These are phyloP conservation scores for Dendrocincla tyrannina DNA, from an alignment of 2,797 vertebrate genomes.

Conservation along the genomic window DNA sequence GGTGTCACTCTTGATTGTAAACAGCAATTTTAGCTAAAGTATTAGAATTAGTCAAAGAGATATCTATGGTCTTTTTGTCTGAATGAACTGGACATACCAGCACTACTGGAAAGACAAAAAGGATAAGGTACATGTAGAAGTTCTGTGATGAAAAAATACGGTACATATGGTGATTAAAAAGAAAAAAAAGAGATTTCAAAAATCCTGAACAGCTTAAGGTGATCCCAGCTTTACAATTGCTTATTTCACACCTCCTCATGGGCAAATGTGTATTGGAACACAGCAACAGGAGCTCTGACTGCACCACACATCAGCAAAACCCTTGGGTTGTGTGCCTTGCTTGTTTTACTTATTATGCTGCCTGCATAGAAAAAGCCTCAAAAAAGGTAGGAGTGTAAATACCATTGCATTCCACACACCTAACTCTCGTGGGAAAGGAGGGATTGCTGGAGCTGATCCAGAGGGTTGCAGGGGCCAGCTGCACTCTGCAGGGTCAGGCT, in stretches of 20 bases:
- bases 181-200: neutral
- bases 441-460: neutral
- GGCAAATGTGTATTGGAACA: neutral
- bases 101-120: neutral
- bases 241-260: neutral
- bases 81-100: neutral
- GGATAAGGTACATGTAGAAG: neutral
- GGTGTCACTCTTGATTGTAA: neutral
- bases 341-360: neutral
- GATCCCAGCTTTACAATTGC: neutral
- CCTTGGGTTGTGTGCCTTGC: fast-evolving
- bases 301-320: neutral
- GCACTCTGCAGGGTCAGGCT: neutral
- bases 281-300: neutral
- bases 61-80: neutral
- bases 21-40: neutral
- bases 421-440: neutral
- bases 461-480: neutral
- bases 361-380: neutral
- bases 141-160: neutral
- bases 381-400: neutral
- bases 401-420: too few relatives aligned
- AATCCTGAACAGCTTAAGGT: neutral
- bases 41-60: neutral
- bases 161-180: neutral